Base-by-base conservation (phyloP, 2,797 vertebrate species). In the Tarsius wallacei region DNA sequence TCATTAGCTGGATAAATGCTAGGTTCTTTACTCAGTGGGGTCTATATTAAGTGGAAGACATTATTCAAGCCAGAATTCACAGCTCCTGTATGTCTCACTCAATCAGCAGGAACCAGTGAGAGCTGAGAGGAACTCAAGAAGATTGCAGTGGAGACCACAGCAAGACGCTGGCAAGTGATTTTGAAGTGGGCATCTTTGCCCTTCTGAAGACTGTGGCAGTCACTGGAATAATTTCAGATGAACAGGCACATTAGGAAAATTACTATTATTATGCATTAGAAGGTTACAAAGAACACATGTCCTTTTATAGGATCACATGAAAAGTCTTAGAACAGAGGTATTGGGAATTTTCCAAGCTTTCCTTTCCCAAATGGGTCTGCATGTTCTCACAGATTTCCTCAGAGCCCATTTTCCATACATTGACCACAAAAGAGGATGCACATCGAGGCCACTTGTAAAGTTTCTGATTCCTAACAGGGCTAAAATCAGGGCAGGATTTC, bases 221-320 rank as follows among this genome's bases (percentile, higher is more conserved):
- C 91, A 89, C 53, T 91, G 90, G 86, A 91, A 71, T 97, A 84
- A 96, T 92, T 77, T 96, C 53, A 76, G 86, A 74, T 42, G 47
- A 94, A 61, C 55, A 53, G 73, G 77, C 26, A 93, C 90, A 96
- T 90, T 95, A 97, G 74, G 77, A 94, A 95, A 98, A 96, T 94
- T 71, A 93, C 78, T 66, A 86, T 88, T 83, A 97, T 93, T 82
- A 90, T 70, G 42, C 57, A 85, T 97, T 90, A 66, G 63, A 88
- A 96, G 42, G 14, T 74, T 86, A 76, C 63, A 94, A 97, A 97
- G 93, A 94, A 91, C 51, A 83, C 49, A 81, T 55, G 77, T 94
- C 87, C 70, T 95, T 86, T 73, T 85, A 90, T 42, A 90, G 61
- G 80, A 95, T 70, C 51, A 24, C 70, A 87, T 51, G 14, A 59